Evolutionary conservation across 2,113 vertebrate genomes (phyloP), one percentile per base, ranked within the genome.

Genomic region (Pelecanoides urinatrix): DNA sequence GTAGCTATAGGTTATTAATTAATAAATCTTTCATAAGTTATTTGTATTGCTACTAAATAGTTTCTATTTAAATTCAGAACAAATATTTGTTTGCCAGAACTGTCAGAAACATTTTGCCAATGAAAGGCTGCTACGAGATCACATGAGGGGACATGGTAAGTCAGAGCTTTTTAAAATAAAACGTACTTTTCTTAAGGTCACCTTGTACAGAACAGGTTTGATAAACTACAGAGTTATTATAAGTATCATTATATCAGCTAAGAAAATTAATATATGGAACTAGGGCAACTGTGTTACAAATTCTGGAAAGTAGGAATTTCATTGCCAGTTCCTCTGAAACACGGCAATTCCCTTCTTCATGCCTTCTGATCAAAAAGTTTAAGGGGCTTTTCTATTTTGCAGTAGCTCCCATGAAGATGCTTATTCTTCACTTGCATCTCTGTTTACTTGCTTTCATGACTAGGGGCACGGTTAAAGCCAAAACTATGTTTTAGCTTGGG

Each of bases 41-140:
- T 68, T 94, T 91, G 45, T n/a, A 67, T 50, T 80, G 30, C 36
- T 27, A 70, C 34, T 85, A 36, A 93, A 55, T 27, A 32, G 13
- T 90, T 88, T 77, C 17, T 23, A 4, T 74, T 94, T 93, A 63
- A 88, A 85, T 85, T 91, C 34, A 81, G 70, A 84, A 81, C 45
- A 77, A 62, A 49, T 52, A 25, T 97, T 99, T 87, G 97, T 97
- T 26, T 98, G 97, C 91, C 98, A 98, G 91, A 98, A 98, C 17
- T 97, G 98, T 82, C 90, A 93, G 76, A 98, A 98, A 96, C 95
- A 93, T 81, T 98, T 98, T 96, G 97, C 98, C 90, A 98, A 84
- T 8, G 98, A 98, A 97, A 98, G 97, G 81, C 97, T 99, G 45
- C 91, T 98, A 58, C 16, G 87, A 95, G 98, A 98, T 92, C 98